These are phyloP conservation scores for Sabatieria punctata DNA, from an alignment of 2,888 invertebrate species.

Conservation along the genomic window DNA sequence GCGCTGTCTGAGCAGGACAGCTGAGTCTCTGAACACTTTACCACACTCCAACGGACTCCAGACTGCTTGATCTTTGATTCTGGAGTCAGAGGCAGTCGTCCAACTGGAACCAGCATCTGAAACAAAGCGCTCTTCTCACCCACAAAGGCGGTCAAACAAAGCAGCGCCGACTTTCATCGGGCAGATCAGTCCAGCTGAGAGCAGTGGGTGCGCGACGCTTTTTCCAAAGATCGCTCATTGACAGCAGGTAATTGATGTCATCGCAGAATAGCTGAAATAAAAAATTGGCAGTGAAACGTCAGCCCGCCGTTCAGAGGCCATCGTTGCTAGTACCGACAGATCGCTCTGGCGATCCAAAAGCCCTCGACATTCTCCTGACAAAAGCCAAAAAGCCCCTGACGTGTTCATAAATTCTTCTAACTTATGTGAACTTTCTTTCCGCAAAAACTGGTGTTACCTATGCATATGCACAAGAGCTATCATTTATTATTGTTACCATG, in stretches of 20 bases:
- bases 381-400: no score
- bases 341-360: no score
- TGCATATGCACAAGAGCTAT: no score
- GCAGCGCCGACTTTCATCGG: slow-evolving; percentile 34
- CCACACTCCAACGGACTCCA: slow-evolving; percentile 44
- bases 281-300: slow-evolving; percentile 5
- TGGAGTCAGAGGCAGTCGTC: background rate
- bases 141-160: no score
- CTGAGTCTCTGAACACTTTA: slow-evolving; percentile 37
- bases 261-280: slow-evolving; percentile 55
- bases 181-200: slow-evolving; percentile 41
- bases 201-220: slow-evolving; percentile 62
- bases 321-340: no score
- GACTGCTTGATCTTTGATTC: slow-evolving; percentile 49
- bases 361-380: no score
- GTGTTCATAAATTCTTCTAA: no score
- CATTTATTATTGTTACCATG: no score
- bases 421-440: no score
- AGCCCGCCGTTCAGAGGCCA: no score
- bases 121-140: no score
- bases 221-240: slow-evolving; percentile 91
- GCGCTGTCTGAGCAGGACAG: slow-evolving; percentile 30
- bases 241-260: slow-evolving; percentile 79
- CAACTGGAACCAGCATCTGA: background rate
- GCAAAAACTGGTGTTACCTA: no score